Conservation (phyloP, 2,888 invertebrate genomes). For the Microctonus brassicae region DNA sequence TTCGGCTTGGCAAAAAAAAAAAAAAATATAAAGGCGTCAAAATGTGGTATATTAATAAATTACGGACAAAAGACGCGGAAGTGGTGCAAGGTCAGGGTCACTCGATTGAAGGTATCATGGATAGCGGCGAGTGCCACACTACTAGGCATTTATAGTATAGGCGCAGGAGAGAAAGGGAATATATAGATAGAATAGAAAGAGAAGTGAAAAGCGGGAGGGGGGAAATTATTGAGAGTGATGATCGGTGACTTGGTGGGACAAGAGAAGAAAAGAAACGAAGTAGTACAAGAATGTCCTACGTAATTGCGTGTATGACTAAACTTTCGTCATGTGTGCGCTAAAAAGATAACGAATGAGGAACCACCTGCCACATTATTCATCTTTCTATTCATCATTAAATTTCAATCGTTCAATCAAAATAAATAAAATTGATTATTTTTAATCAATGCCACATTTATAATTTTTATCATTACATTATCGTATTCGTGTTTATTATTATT, state of each 20-base stretch:
- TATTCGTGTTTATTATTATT: too few relatives aligned
- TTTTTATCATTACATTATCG: too few relatives aligned
- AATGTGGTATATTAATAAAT: constrained; percentile 37
- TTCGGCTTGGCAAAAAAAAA: too few relatives aligned
- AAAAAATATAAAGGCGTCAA: not conserved
- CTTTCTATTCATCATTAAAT: too few relatives aligned
- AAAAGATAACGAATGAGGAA: too few relatives aligned
- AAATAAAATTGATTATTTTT: too few relatives aligned
- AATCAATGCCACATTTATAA: too few relatives aligned
- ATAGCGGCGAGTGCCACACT: constrained; percentile 28
- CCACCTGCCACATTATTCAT: too few relatives aligned
- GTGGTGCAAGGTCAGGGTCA: constrained; percentile 70
- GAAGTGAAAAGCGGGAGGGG: not conserved
- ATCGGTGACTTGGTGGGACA: constrained; percentile 24
- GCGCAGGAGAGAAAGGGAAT: constrained; percentile 1
- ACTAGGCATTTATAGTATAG: constrained; percentile 5
- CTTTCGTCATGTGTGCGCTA: too few relatives aligned
- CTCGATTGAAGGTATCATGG: constrained; percentile 49
- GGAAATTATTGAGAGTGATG: constrained; percentile 13
- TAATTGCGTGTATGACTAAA: constrained; percentile 10
- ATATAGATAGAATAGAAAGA: constrained; percentile 11
- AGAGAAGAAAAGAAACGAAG: constrained; percentile 11
- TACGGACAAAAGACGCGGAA: constrained; percentile 64
- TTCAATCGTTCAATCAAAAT: too few relatives aligned
- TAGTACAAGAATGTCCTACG: not conserved